A percentile compares a stretch with the other conserved stretches of the same genome.
Conservation (phyloP, 2,113 vertebrate genomes). For the Petrocephalus microphthalmus region DNA sequence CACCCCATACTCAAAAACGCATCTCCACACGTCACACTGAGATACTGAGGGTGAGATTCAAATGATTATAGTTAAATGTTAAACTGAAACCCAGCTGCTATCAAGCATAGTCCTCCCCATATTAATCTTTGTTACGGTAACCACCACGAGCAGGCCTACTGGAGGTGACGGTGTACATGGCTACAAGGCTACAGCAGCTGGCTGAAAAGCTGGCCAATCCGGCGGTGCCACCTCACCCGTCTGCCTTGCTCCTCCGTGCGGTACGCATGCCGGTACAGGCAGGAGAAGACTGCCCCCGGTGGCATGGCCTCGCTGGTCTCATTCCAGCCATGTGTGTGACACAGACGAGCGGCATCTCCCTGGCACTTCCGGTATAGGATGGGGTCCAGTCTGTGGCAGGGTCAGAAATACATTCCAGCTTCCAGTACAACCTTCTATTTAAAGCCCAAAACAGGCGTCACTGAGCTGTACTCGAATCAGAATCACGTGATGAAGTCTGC, state of each 20-base stretch:
- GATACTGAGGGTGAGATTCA: not conserved
- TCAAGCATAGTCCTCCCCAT: not conserved
- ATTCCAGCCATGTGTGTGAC: slow-evolving; percentile 90
- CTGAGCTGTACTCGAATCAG: not conserved
- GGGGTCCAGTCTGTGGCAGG: slow-evolving; percentile 72
- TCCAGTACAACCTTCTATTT: not conserved
- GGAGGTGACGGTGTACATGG: not conserved
- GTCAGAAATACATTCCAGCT: not conserved
- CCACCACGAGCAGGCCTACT: not conserved
- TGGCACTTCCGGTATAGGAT: slow-evolving; percentile 91
- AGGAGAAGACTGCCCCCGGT: slow-evolving; percentile 87
- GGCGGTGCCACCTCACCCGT: slow-evolving; percentile 65
- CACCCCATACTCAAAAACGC: no score
- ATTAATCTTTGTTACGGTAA: not conserved
- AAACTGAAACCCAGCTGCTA: not conserved
- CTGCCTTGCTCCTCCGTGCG: slow-evolving; percentile 87
- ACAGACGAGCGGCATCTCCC: slow-evolving; percentile 86
- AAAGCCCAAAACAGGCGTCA: not conserved
- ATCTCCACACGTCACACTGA: no score
- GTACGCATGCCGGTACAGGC: slow-evolving; percentile 89
- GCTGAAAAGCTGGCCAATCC: not conserved
- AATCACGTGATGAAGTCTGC: not conserved
- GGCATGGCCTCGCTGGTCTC: slow-evolving; percentile 92
- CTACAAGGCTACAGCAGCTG: not conserved
- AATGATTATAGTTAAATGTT: not conserved